Evolutionary conservation across 2,888 invertebrate species (phyloP), one percentile per base, ranked within the genome.

Genomic region (Pterostichus niger): DNA sequence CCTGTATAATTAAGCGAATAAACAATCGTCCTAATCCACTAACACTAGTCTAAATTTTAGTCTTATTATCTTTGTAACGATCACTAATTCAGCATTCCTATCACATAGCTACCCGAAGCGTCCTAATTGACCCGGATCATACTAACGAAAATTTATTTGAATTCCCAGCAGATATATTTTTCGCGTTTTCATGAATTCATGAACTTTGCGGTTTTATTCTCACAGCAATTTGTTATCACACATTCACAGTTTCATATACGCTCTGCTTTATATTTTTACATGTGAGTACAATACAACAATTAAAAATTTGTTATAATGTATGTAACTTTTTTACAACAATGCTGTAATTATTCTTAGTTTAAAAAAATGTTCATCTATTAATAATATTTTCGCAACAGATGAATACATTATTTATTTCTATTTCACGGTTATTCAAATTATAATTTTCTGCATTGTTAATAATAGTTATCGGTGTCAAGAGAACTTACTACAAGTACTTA

Each of bases 81-180:
- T 17, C 56, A 17, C 3, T 10, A 17, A 56, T 56, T 56, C 17
- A 5, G 17, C 24, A 56, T 56, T 56, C 56, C 9, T 17, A 49
- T 5, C 17, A 2, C 56, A 9, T 10, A 56, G 17, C 56, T 10
- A 40, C 40, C 40, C 6, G 6, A 10, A 10, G 2, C 24, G 17
- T 5, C 17, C 56, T 56, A 56, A 56, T 56, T 56, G 56, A 11
- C 24, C 56, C 56, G 13, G 13, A 17, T 56, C 13, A 11, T 17
- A 13, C 2, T 56, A 56, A 56, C 56, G 56, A 56, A 56, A 56
- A 56, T 56, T 56, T 56, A 56, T 56, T 15, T 11, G 13, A 9
- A 56, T 13, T 56, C 56, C 13, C 56, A 17, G 17, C 5, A 13
- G 56, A 17, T 17, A 56, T 17, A 56, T 56, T 56, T 56, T 56